A percentile compares a stretch with the other conserved stretches of the same genome.
These are phyloP conservation scores for Neofelis nebulosa DNA, from an alignment of 2,113 vertebrate genomes.

Conservation along the genomic window DNA sequence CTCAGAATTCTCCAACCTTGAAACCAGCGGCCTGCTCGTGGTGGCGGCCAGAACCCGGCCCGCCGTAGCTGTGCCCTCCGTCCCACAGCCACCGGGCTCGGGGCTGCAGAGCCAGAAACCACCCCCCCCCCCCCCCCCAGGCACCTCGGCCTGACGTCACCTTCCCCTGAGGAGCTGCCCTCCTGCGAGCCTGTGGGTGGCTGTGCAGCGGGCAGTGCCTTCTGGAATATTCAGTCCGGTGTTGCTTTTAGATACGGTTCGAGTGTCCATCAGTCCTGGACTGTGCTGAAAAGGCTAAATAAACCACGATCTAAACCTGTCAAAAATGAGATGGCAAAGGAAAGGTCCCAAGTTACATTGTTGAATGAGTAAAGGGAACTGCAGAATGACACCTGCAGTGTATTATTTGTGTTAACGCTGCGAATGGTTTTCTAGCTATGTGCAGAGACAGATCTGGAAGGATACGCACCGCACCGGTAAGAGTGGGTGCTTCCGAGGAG, in stretches of 20 bases:
- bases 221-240: neutral
- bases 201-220: neutral
- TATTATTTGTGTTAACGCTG: neutral
- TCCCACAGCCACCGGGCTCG: neutral
- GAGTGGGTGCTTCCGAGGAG: neutral
- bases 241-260: neutral
- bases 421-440: neutral
- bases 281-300: neutral
- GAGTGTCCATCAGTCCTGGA: neutral
- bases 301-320: neutral
- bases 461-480: neutral
- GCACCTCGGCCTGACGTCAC: no score
- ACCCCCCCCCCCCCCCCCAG: neutral
- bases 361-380: neutral
- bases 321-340: neutral
- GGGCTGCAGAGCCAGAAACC: neutral
- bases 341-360: neutral
- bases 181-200: neutral
- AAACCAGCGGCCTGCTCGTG: slow-evolving; percentile 87
- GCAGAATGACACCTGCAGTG: neutral
- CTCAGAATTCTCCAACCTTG: slow-evolving; percentile 92
- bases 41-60: slow-evolving; percentile 87
- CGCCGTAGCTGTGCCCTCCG: slow-evolving; percentile 66
- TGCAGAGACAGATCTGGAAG: neutral
- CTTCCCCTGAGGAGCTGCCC: neutral